phyloP scores from a whole-genome alignment of 2,797 vertebrate genomes.

The Scolopax rusticola region DNA sequence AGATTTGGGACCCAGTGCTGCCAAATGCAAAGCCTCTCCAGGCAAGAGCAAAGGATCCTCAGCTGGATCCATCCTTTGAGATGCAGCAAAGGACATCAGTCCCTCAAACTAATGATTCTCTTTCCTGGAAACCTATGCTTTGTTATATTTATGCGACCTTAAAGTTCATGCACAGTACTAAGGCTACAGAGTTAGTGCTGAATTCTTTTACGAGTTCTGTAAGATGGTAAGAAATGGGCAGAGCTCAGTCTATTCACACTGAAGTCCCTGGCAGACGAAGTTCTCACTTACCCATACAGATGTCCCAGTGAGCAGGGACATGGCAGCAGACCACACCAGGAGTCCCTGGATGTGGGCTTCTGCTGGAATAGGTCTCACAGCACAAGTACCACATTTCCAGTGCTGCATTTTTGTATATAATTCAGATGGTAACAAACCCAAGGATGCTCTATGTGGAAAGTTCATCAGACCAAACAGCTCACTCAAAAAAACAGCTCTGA shows the following conservation, averaged over 20 bases:
- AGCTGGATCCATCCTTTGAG: constrained; percentile 23
- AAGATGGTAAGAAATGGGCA: not conserved
- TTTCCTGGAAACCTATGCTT: constrained; percentile 42
- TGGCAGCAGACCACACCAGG: not conserved
- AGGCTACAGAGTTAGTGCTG: not conserved
- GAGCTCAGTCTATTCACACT: not conserved
- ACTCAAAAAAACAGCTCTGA: not conserved
- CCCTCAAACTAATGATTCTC: constrained; percentile 33
- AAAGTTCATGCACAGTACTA: not conserved
- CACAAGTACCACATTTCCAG: not conserved
- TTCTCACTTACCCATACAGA: not conserved
- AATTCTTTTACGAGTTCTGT: not conserved
- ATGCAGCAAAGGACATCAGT: not conserved
- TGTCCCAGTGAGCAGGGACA: not conserved
- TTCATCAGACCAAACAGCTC: not conserved
- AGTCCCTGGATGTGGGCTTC: not conserved
- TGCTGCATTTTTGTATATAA: not conserved
- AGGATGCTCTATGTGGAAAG: not conserved
- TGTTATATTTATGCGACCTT: constrained; percentile 4
- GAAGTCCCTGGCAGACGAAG: not conserved
- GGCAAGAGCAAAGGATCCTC: not conserved
- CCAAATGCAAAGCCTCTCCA: constrained; percentile 25
- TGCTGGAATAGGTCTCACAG: not conserved
- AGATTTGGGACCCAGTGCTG: constrained; percentile 34
- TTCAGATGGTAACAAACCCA: not conserved